These are phyloP conservation scores for Ursus arctos DNA, from an alignment of 2,113 vertebrate genomes.

Conservation along the genomic window DNA sequence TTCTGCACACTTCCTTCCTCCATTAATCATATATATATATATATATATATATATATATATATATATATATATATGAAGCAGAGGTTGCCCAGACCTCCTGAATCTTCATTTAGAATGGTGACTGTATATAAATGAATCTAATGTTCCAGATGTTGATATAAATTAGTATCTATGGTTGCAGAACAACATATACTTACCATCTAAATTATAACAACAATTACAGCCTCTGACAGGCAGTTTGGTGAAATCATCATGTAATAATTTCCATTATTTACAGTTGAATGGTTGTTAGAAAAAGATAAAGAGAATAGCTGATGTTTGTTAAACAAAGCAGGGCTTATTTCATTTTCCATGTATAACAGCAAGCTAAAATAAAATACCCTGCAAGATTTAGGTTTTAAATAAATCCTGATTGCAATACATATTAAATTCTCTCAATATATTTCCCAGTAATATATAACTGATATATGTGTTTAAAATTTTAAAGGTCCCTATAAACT, in stretches of 20 bases:
- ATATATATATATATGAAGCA: background rate
- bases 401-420: conserved; percentile 39
- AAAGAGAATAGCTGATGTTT: conserved; percentile 59
- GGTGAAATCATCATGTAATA: conserved; percentile 72
- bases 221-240: conserved; percentile 67
- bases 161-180: conserved; percentile 54
- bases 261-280: conserved; percentile 73
- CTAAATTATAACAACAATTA: conserved; percentile 77
- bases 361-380: conserved; percentile 56
- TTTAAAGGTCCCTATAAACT: background rate
- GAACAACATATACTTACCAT: conserved; percentile 63
- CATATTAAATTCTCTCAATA: background rate
- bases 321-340: conserved; percentile 54
- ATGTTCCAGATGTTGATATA: conserved; percentile 61
- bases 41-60: background rate
- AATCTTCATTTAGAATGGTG: conserved; percentile 39
- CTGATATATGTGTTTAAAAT: background rate
- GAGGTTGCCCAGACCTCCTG: background rate
- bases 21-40: background rate
- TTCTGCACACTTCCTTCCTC: background rate
- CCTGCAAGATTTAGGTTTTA: background rate
- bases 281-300: conserved; percentile 60
- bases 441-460: background rate
- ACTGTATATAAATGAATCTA: conserved; percentile 60
- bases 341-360: conserved; percentile 43